phyloP scores from a whole-genome alignment of 1,140 invertebrate genomes.

The Nymphalis io region DNA sequence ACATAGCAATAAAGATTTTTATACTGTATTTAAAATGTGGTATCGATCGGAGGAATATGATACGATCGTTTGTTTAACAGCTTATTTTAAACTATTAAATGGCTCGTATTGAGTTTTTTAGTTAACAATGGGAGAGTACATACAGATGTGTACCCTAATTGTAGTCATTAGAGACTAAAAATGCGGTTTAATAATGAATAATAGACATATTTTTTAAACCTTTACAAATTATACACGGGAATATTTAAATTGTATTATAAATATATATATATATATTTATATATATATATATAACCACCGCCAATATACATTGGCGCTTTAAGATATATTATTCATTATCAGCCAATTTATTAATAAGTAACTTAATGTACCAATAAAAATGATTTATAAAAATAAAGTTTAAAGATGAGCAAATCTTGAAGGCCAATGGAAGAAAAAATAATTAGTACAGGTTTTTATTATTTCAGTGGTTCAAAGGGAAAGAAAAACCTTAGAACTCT shows the following conservation, averaged over 20 bases:
- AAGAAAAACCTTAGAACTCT: too few relatives aligned
- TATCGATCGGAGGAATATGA: conserved; percentile 42
- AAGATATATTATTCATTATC: too few relatives aligned
- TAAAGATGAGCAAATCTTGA: too few relatives aligned
- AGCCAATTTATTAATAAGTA: too few relatives aligned
- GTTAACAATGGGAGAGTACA: conserved; percentile 30
- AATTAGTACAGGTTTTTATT: too few relatives aligned
- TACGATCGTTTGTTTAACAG: conserved; percentile 44
- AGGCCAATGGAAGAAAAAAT: too few relatives aligned
- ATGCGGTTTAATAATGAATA: neutral
- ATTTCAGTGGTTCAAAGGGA: too few relatives aligned
- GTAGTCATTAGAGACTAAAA: conserved; percentile 16
- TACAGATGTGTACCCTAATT: conserved; percentile 33
- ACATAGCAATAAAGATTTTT: conserved; percentile 13
- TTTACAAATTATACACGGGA: neutral
- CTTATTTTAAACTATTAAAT: conserved; percentile 46
- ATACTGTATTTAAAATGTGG: neutral
- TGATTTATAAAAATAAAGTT: too few relatives aligned
- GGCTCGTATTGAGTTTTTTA: conserved; percentile 35
- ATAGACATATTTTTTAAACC: neutral
- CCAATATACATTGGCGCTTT: too few relatives aligned
- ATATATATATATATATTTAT: neutral
- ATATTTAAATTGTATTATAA: neutral
- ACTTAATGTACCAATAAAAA: too few relatives aligned
- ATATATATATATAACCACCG: conserved; percentile 7